phyloP scores from a whole-genome alignment of 2,888 invertebrate species.

The Nebria brevicollis region DNA sequence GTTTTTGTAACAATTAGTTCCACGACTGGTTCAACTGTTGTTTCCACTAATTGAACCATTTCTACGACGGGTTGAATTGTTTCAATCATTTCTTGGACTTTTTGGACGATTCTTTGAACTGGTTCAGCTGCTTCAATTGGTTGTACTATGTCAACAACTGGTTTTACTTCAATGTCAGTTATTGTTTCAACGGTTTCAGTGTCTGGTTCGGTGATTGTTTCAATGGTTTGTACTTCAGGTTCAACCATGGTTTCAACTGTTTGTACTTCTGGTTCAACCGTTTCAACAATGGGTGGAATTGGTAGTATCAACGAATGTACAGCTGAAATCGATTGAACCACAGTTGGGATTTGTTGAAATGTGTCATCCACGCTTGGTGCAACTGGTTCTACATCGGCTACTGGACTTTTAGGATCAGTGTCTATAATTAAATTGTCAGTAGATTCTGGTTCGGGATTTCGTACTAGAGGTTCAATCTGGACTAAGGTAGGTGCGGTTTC shows the following conservation, averaged over 20 bases:
- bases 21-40: not conserved
- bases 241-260: not conserved
- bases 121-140: not conserved
- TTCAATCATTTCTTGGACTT: not conserved
- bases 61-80: not conserved
- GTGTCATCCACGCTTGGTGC: not conserved
- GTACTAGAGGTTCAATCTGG: constrained; percentile 45
- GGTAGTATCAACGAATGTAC: not conserved
- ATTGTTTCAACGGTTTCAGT: no score
- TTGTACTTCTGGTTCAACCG: not conserved
- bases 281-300: not conserved
- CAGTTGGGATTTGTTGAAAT: not conserved
- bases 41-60: not conserved
- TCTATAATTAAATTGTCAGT: constrained; percentile 9
- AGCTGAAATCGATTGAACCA: not conserved
- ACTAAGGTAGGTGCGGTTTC: constrained; percentile 45
- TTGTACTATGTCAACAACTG: not conserved
- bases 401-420: constrained; percentile 23
- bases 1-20: not conserved
- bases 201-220: no score
- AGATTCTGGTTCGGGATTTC: constrained; percentile 38
- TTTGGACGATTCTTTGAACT: not conserved
- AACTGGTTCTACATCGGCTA: constrained; percentile 25
- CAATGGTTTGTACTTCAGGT: not conserved
- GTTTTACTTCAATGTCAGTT: no score